Base-by-base conservation (phyloP, 2,888 invertebrate species). In the Athalia rosae region DNA sequence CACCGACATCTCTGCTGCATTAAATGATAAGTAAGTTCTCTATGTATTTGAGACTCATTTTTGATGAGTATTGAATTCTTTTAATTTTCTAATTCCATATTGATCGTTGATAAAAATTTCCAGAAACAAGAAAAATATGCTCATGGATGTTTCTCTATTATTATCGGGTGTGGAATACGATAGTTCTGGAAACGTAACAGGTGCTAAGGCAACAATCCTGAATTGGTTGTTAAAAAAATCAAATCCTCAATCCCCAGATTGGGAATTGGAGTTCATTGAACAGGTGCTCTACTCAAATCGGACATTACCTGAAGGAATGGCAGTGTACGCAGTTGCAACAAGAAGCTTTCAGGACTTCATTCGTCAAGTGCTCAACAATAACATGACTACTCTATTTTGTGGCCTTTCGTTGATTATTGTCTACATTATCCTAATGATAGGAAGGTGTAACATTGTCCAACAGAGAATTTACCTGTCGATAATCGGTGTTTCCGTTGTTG, bases 371-470 rank as follows among this genome's bases (percentile, higher is more conserved):
- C 58, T 90, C 59, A 84, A 87, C 77, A 90, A 85, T 79, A 90
- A 90, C 77, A 82, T 89, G 81, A 85, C 85, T 0, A 82, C 89
- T 3, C 81, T 90, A 8, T 87, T 87, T 77, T 89, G 87, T 76
- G 90, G 90, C 3, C 84, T 90, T 47, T 86, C 86, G 7, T 81
- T 90, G 13, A 88, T 90, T 63, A 85, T 87, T 6, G 81, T 89
- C 62, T 90, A 90, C 81, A 89, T 90, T 13, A 86, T 87, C 78
- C 81, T 85, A 8, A 89, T 90, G 88, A 86, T 90, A 41, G 88
- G 90, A 4, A 85, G 87, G 76, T 89, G 87, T 80, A 90, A 90
- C 79, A 76, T 84, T 5, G 82, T 90, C 3, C 87, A 89, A 56
- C 89, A 90, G 77, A 83, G 90, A 76, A 87, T 90, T 77, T 88